Evolutionary conservation across 2,797 vertebrate species (phyloP), one percentile per base, ranked within the genome.

Genomic region (Girardinus metallicus): DNA sequence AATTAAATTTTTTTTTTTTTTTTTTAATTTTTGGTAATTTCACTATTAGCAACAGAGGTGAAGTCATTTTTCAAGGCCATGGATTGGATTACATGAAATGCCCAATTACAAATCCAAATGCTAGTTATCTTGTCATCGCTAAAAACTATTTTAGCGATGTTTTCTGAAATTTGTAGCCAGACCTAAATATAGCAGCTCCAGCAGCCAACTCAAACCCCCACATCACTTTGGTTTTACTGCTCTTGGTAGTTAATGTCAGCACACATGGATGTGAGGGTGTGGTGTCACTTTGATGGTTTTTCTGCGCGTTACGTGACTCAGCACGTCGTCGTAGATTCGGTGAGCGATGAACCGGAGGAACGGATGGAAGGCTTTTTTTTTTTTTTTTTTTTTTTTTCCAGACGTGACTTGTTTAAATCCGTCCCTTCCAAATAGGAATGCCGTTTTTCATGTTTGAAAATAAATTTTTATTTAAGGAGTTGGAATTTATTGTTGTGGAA

Each of bases 191-290:
- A 81, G 18, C 36, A 34, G 31, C 1, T 41, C 34, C 49, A 15
- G 26, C 47, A 81, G 29, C 44, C 68, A 39, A 41, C 75, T 18
- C 47, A 77, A 68, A 57, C 2, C 60, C 44, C 44, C 13, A 49
- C 26, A 2, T 90, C 71, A 78, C 39, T 87, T 88, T 89, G 92
- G 91, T 88, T 95, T 93, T 92, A 80, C 83, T 85, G 55, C 62
- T 78, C 75, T 75, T 47, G 78, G 75, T 85, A 83, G 86, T 94
- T 91, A 85, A 87, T 85, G 81, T 1, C 7, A 55, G 80, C 82
- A 79, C 0, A 2, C 66, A 77, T 68, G 72, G 29, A 31, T 31
- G 73, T 73, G 41, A 80, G 89, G 83, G 88, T 87, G 85, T 82
- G 85, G 87, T 74, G 77, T 70, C 72, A 29, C 64, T 85, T 83